phyloP scores from a whole-genome alignment of 2,113 vertebrate species.

The Aspidoscelis tigris region DNA sequence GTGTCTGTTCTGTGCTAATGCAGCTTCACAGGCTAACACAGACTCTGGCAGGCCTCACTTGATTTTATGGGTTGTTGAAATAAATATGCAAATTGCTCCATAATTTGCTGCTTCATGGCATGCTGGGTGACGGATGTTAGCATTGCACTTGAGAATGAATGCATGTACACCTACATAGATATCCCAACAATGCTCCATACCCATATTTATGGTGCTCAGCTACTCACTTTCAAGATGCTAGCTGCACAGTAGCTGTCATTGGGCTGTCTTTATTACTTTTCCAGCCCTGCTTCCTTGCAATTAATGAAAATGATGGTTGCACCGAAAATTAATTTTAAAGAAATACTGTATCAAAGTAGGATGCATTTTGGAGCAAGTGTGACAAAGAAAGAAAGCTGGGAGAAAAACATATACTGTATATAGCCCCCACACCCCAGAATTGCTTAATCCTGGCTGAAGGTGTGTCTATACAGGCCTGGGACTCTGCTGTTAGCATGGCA shows the following conservation, averaged over 20 bases:
- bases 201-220: constrained; percentile 26
- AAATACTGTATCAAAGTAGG: constrained; percentile 15
- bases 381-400: not conserved
- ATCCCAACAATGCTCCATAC: constrained; percentile 35
- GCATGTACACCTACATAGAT: constrained; percentile 17
- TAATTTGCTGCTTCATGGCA: constrained; percentile 29
- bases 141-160: constrained; percentile 35
- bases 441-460: not conserved
- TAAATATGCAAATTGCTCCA: constrained; percentile 18
- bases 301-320: constrained; percentile 23
- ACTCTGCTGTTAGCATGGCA: no score
- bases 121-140: constrained; percentile 1
- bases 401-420: no score
- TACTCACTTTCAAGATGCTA: constrained; percentile 40
- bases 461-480: no score
- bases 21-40: no score
- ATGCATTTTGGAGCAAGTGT: not conserved
- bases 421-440: no score
- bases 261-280: constrained; percentile 23
- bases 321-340: constrained; percentile 45
- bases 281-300: not conserved
- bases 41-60: constrained; percentile 1
- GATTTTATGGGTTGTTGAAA: constrained; percentile 34
- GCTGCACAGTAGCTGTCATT: constrained; percentile 30
- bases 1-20: no score